Base-by-base conservation (phyloP, 1,140 invertebrate genomes). In the Drosophila asahinai region DNA sequence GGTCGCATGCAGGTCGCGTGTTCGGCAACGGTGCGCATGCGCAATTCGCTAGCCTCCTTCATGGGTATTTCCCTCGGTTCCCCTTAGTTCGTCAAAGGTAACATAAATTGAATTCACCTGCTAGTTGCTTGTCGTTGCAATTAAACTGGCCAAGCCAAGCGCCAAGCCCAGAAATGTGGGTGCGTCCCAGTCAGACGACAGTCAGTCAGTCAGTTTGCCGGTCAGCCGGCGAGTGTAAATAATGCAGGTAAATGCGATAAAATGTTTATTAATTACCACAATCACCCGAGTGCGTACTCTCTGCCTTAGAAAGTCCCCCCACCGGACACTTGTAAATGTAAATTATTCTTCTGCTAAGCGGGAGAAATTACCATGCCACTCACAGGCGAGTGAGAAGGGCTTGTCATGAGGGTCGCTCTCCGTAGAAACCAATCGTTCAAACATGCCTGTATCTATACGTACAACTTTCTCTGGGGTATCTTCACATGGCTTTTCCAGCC, bases 341-440 rank as follows among this genome's bases (percentile, higher is more conserved):
- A 61, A 84, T 51, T 51, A 61, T 65, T 57, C 61, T 61, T 58
- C 45, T 30, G 5, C 27, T 52, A 61, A 54, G 19, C 83, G 57
- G 51, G 68, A 51, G 81, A 90, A 90, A 84, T 90, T 89, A 83
- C 62, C 58, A 84, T 90, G 72, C 86, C 54, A 75, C 70, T 67
- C 52, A 77, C 80, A 52, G 25, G 12, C 57, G 9, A 11, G 70
- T 76, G 77, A 79, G 84, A 89, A 89, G 84, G 84, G 84, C 86
- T 89, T 81, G 84, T 60, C 83, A 63, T 19, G 68, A 60, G 55
- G 71, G 67, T 45, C 66, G 40, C 40, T 54, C 60, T n/a, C 19
- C 5, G 19, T 54, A 48, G n/a, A 38, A 77, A 59, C 70, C 67
- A 73, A 72, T 73, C 47, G 36, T 43, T 68, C 33, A 51, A 52